These are phyloP conservation scores for Apteryx mantelli DNA, from an alignment of 2,113 vertebrate genomes.

Conservation along the genomic window DNA sequence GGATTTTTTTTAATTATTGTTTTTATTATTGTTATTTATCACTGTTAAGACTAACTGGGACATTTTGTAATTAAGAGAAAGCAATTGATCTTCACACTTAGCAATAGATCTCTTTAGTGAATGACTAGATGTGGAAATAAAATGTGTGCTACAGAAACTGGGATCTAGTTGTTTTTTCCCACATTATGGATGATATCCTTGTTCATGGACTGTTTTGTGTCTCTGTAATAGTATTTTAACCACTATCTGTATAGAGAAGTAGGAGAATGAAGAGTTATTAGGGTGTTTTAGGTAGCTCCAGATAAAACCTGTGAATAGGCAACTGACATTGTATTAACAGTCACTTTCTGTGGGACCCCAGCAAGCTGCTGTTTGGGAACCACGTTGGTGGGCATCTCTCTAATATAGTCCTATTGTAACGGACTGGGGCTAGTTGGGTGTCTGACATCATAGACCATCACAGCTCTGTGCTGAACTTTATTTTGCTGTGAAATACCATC, in stretches of 20 bases:
- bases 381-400: neutral
- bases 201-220: neutral
- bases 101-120: neutral
- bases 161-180: neutral
- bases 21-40: neutral
- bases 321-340: neutral
- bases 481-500: neutral
- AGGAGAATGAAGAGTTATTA: neutral
- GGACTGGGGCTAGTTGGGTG: accelerated
- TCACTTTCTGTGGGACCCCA: neutral
- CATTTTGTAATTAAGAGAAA: neutral
- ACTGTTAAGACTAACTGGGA: neutral
- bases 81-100: neutral
- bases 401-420: accelerated
- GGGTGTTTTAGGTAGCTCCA: neutral
- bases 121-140: neutral
- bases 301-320: neutral
- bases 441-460: neutral
- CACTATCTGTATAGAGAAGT: neutral
- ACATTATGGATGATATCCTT: neutral
- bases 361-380: neutral
- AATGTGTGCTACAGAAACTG: neutral
- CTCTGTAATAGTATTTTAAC: neutral
- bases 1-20: neutral
- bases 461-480: neutral